Base-by-base conservation (phyloP, 2,888 invertebrate genomes). In the Tachina grossa region DNA sequence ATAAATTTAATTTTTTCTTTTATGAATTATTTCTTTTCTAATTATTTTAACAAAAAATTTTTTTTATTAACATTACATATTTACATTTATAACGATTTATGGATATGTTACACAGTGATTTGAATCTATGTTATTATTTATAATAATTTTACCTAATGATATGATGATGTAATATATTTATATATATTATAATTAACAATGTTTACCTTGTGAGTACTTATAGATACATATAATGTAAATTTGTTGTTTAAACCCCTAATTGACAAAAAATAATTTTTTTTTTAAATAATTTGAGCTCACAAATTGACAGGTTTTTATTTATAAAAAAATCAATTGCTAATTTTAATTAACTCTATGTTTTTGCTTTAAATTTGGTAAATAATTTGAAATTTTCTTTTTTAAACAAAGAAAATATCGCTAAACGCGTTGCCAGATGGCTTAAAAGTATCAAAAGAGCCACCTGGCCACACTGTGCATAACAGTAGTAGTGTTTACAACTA, bases 131-230 rank as follows among this genome's bases (percentile, higher is more conserved):
- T 55, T 75, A 57, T 75, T 65, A 39, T 59, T 63, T 51, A n/a
- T 72, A 45, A 72, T 76, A 78, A 80, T 59, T 31, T 76, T 31
- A 55, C 31, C 69, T 76, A 65, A 55, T 82, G 78, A 81, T 77
- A 81, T 76, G 76, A 59, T 51, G 14, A 22, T 81, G 53, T 78
- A 69, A 57, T 57, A 79, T 57, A 79, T 84, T 49, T 74, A 45
- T 68, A 61, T 78, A 41, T 13, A 39, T 72, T 39, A 66, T 59
- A 43, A 66, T 47, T 66, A 55, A 65, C 45, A 75, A 45, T 63
- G 22, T n/a, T 66, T 16, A 39, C 31, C 14, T 19, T 55, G 5
- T 16, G 14, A 49, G 14, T 39, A 45, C 47, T 59, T 43, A 74
- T 55, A 69, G 51, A 39, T 55, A 53, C 53, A 22, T 55, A 14